Evolutionary conservation across 2,888 invertebrate genomes (phyloP), one percentile per base, ranked within the genome.

Genomic region (Pelosia muscerda): DNA sequence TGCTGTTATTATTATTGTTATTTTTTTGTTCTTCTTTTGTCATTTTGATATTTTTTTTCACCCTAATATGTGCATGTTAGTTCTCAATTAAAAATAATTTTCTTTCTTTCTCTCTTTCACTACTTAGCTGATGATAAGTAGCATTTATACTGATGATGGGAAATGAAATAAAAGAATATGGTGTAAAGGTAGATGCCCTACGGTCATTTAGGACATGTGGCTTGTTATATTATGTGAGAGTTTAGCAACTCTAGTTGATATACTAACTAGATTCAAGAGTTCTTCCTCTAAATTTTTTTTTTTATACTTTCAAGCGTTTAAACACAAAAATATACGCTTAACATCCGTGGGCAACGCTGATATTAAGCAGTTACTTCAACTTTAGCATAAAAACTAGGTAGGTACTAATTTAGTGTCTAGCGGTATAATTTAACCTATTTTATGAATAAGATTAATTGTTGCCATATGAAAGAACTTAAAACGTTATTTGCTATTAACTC

Each of bases 361-460:
- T n/a, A n/a, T n/a, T n/a, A n/a, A n/a, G n/a, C n/a, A n/a, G n/a
- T n/a, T n/a, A n/a, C n/a, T n/a, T n/a, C n/a, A n/a, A n/a, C n/a
- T n/a, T n/a, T n/a, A n/a, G n/a, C n/a, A 9, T 49, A 49, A 49
- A 49, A 49, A n/a, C 49, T 49, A 49, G n/a, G n/a, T n/a, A 63
- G 63, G 49, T 31, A 69, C 55, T 69, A 22, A 78, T 75, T 71
- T 73, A 77, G 69, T 60, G 56, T 59, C 53, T 82, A 84, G 64
- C 85, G 85, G 84, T 80, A 79, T 19, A 68, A 67, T 73, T 68
- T 77, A 81, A 82, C 81, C 79, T 78, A 76, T 76, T 83, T 83
- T 72, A 73, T 74, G 78, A 85, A 77, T 77, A 76, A 83, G 82
- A 83, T 86, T 83, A 83, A 85, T 85, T 82, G 81, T 83, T 80